Evolutionary conservation across 2,888 invertebrate species (phyloP), one percentile per base, ranked within the genome.

Genomic region (Endotricha flammealis): DNA sequence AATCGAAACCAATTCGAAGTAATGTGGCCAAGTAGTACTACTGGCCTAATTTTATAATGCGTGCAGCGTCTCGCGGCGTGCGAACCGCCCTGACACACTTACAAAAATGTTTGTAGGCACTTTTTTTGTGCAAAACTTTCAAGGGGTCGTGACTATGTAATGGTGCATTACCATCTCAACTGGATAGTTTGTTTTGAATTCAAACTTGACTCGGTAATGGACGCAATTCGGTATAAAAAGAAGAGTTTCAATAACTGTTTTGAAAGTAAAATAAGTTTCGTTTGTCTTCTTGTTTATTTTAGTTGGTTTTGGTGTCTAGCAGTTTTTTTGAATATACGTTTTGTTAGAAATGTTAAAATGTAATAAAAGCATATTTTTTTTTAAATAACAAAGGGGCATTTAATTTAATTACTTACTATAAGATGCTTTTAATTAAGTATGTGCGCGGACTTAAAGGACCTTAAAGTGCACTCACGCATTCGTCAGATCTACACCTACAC

Each of bases 71-170:
- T 38, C 46, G 29, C 53, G 57, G 46, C 78, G 80, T 82, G 82
- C 76, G 81, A 83, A 77, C 81, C 63, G 66, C 69, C 64, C 67
- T 75, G 82, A 63, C 81, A 73, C 38, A 85, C 78, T 80, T 80
- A 61, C 43, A n/a, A 32, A 48, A 39, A 50, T 54, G 64, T 68
- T 64, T 63, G 52, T 48, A n/a, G n/a, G n/a, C n/a, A 64, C 60
- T 66, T 76, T 73, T n/a, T 75, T 75, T 72, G 66, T 72, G 64
- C 67, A 70, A 74, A 73, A 70, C 66, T 65, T 55, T 63, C 51
- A 54, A 64, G 64, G 74, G 70, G 67, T 82, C 85, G 83, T 82
- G 81, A 81, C 80, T 72, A 70, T 75, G 79, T 75, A 81, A 77
- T 82, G 72, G 73, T 76, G 74, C 72, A 75, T 79, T 79, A 78